Conservation (phyloP, 2,113 vertebrate genomes). For the Danionella cerebrum region DNA sequence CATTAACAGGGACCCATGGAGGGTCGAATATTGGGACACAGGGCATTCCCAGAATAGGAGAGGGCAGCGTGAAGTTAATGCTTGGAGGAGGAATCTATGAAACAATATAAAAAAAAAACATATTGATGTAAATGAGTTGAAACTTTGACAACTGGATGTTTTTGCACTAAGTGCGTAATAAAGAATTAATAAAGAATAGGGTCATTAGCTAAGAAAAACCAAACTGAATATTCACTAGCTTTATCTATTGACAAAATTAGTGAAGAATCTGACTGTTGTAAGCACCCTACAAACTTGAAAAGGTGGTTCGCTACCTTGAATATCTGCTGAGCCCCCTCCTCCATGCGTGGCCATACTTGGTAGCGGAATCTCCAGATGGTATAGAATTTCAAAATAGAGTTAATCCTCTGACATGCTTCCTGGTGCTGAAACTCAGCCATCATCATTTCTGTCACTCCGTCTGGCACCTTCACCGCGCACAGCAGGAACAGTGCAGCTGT, state of each 20-base stretch:
- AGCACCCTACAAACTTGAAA: too few relatives aligned
- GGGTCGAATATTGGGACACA: constrained; percentile 98
- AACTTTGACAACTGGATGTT: too few relatives aligned
- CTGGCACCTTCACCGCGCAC: constrained; percentile 94
- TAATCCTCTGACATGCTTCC: constrained; percentile 89
- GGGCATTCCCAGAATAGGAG: constrained; percentile 96
- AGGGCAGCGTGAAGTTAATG: constrained; percentile 97
- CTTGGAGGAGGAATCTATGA: constrained; percentile 92
- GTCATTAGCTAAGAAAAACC: too few relatives aligned
- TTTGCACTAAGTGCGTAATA: too few relatives aligned
- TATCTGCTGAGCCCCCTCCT: constrained; percentile 97
- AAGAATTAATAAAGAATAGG: too few relatives aligned
- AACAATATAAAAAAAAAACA: neutral
- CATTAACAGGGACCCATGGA: constrained; percentile 95
- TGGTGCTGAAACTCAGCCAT: constrained; percentile 95
- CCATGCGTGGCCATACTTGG: constrained; percentile 98
- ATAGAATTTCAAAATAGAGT: constrained; percentile 92
- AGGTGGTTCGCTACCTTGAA: too few relatives aligned
- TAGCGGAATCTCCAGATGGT: constrained; percentile 98
- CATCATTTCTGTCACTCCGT: constrained; percentile 93
- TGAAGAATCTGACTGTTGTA: too few relatives aligned
- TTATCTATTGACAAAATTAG: too few relatives aligned
- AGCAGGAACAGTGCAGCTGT: constrained; percentile 97
- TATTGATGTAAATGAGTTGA: too few relatives aligned
- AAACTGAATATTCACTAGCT: too few relatives aligned